Percentiles rank a stretch among this genome's conserved stretches.
Evolutionary conservation across 2,113 vertebrate species (phyloP).

Genomic region (Scolopax mira): DNA sequence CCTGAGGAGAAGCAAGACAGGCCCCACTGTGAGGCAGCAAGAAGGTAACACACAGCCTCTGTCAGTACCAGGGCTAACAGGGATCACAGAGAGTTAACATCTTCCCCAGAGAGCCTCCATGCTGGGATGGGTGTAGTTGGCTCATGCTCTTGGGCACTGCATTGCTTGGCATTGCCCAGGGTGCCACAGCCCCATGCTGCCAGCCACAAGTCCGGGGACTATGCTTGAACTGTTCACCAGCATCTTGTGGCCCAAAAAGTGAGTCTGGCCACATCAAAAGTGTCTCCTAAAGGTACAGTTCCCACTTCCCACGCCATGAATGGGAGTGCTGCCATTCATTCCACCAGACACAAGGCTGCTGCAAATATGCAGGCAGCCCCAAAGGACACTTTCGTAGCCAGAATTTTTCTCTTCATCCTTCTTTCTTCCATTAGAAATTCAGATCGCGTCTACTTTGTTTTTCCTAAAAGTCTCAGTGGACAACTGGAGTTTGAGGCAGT

Average conservation of each 20-base stretch:
- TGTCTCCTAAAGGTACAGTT: neutral
- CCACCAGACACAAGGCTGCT: neutral
- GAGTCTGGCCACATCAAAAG: neutral
- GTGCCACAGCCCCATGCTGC: neutral
- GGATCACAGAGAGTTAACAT: fast-evolving
- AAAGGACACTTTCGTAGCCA: neutral
- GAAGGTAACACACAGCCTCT: neutral
- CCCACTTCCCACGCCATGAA: neutral
- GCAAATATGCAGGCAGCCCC: neutral
- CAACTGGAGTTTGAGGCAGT: constrained; percentile 21
- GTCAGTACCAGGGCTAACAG: neutral
- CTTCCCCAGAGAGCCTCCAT: fast-evolving
- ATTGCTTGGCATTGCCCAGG: neutral
- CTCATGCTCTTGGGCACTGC: neutral
- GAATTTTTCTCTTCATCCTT: neutral
- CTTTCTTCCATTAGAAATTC: constrained; percentile 17
- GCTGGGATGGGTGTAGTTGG: neutral
- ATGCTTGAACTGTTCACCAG: neutral
- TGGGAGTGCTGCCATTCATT: neutral
- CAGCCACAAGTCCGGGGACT: neutral
- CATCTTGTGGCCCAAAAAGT: neutral
- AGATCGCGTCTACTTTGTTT: neutral
- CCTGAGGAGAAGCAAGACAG: constrained; percentile 71
- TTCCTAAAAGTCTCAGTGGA: constrained; percentile 16
- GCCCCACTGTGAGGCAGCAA: neutral